Evolutionary conservation across 2,888 invertebrate genomes (phyloP).

Genomic region (Clostera curtula): DNA sequence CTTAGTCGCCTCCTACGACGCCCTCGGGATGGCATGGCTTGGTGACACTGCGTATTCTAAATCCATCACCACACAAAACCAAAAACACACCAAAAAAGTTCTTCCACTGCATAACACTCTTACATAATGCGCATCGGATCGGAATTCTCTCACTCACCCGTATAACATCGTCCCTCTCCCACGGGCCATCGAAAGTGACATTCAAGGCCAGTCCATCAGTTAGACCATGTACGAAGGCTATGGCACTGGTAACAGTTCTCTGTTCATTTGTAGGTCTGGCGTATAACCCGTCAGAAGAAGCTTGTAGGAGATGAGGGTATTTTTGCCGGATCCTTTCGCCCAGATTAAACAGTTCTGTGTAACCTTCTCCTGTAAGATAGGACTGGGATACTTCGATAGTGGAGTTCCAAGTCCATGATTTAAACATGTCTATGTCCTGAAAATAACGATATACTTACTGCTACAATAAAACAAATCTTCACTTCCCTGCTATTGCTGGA

Average conservation of each 20-base stretch:
- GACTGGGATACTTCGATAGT: conserved; percentile 73
- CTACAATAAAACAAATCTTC: too few species aligned
- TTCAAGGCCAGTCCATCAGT: conserved; percentile 34
- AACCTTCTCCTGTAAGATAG: conserved; percentile 74
- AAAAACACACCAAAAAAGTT: too few species aligned
- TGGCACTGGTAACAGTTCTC: conserved; percentile 76
- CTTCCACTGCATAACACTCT: too few species aligned
- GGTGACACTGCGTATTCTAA: too few species aligned
- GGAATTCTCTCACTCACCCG: too few species aligned
- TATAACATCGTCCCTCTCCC: conserved; percentile 41
- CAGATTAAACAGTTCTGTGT: conserved; percentile 79
- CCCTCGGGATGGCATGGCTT: too few species aligned
- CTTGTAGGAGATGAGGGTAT: conserved; percentile 55
- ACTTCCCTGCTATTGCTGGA: too few species aligned
- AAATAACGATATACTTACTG: conserved; percentile 2
- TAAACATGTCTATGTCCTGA: conserved; percentile 78
- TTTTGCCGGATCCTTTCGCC: conserved; percentile 50
- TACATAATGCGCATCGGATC: too few species aligned
- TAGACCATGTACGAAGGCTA: conserved; percentile 76
- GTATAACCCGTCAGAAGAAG: conserved; percentile 62
- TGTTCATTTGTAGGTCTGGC: conserved; percentile 77
- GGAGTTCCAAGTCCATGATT: conserved; percentile 78
- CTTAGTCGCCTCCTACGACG: too few species aligned
- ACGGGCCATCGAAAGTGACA: conserved; percentile 32
- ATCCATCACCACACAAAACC: too few species aligned